A percentile compares a stretch with the other conserved stretches of the same genome.
These are phyloP conservation scores for Drosophila sucinea DNA, from an alignment of 1,140 invertebrate genomes.

Conservation along the genomic window DNA sequence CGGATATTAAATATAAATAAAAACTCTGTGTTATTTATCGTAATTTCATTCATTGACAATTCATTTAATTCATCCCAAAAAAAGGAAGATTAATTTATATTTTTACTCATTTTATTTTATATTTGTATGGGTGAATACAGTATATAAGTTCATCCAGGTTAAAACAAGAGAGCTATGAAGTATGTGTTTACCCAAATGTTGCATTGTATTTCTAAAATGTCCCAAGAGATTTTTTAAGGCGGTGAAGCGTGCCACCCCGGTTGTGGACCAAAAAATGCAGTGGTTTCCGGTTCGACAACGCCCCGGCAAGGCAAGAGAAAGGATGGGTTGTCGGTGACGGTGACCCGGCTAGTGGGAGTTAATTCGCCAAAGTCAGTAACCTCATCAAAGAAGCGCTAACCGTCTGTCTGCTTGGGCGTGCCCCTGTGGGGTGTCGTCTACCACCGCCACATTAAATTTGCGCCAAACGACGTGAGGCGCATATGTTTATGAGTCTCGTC, in stretches of 20 bases:
- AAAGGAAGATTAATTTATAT: background rate
- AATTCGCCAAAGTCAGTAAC: slow-evolving; percentile 82
- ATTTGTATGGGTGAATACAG: too few species aligned
- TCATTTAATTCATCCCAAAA: background rate
- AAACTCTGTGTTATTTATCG: too few species aligned
- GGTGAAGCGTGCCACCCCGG: slow-evolving; percentile 75
- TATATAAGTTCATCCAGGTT: slow-evolving; percentile 13
- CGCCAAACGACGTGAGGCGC: slow-evolving; percentile 79
- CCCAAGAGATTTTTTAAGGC: slow-evolving; percentile 76
- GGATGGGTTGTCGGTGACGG: background rate
- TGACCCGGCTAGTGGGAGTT: slow-evolving; percentile 62
- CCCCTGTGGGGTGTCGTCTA: slow-evolving; percentile 36
- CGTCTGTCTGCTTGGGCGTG: slow-evolving; percentile 47
- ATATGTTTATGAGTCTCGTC: slow-evolving; percentile 82
- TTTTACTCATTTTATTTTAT: too few species aligned
- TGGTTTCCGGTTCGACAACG: slow-evolving; percentile 77
- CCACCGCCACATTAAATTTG: slow-evolving; percentile 78
- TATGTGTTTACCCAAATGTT: slow-evolving; percentile 76
- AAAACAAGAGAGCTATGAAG: slow-evolving; percentile 57
- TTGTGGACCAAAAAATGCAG: slow-evolving; percentile 75
- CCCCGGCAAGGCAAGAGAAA: slow-evolving; percentile 29
- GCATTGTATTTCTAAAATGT: slow-evolving; percentile 75
- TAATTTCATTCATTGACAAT: too few species aligned
- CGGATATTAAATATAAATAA: too few species aligned
- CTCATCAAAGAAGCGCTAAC: slow-evolving; percentile 76